A percentile compares a stretch with the other conserved stretches of the same genome.
These are phyloP conservation scores for Leptonema lineaticorne DNA, from an alignment of 1,140 invertebrate genomes.

Conservation along the genomic window DNA sequence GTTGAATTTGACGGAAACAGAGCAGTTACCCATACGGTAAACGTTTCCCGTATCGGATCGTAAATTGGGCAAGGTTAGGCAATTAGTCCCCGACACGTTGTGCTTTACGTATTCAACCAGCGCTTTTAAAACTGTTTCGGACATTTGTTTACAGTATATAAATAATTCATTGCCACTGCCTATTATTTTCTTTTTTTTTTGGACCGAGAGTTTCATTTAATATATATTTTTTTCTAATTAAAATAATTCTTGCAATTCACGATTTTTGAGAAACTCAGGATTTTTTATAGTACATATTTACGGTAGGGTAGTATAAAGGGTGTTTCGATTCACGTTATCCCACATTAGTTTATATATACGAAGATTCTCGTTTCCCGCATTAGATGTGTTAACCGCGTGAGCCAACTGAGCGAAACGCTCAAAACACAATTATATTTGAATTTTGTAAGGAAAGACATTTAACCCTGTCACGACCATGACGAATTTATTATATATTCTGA, in stretches of 20 bases:
- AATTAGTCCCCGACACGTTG: constrained; percentile 27
- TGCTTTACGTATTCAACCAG: constrained; percentile 26
- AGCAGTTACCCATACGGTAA: background rate
- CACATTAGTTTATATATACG: too few relatives aligned
- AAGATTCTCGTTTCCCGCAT: too few relatives aligned
- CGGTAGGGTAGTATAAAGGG: background rate
- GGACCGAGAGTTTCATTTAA: too few relatives aligned
- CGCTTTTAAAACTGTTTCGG: too few relatives aligned
- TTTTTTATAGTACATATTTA: too few relatives aligned
- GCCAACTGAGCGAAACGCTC: constrained; percentile 15
- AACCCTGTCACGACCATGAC: background rate
- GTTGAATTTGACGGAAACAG: background rate
- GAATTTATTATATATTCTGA: too few relatives aligned
- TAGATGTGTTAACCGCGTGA: constrained; percentile 5
- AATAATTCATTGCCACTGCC: too few relatives aligned
- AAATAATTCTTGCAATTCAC: too few relatives aligned
- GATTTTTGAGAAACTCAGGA: too few relatives aligned
- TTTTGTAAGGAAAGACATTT: background rate
- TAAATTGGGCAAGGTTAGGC: constrained; percentile 27
- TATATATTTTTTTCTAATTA: too few relatives aligned
- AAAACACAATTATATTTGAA: constrained; percentile 32
- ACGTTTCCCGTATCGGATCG: constrained; percentile 21
- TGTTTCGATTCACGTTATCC: background rate
- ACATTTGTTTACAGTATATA: too few relatives aligned
- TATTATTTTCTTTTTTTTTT: too few relatives aligned